These are phyloP conservation scores for Astreopora myriophthalma DNA, from an alignment of 64 coral and sea anemone species.

Conservation along the genomic window DNA sequence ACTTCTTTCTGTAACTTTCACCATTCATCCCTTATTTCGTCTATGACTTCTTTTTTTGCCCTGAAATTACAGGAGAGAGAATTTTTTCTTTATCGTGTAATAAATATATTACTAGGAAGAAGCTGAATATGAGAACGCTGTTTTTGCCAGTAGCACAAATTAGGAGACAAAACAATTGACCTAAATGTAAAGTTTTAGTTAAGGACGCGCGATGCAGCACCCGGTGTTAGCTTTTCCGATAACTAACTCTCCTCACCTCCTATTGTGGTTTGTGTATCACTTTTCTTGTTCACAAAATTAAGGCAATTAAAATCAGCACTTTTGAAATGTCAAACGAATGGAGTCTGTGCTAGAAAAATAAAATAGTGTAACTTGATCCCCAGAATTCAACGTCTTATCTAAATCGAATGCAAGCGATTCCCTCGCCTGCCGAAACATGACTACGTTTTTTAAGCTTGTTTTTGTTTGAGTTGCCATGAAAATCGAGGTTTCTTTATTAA, in stretches of 20 bases:
- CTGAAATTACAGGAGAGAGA: background rate
- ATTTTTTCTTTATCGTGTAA: background rate
- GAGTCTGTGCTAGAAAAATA: background rate
- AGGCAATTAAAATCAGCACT: background rate
- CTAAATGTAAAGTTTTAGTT: background rate
- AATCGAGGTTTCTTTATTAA: background rate
- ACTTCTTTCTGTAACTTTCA: background rate
- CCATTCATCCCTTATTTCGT: background rate
- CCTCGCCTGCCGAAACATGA: background rate
- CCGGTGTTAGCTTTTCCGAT: background rate
- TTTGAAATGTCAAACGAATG: background rate
- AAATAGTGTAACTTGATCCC: background rate
- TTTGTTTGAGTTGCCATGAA: slow-evolving; percentile 34
- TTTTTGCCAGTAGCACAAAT: background rate
- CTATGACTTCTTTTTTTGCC: background rate
- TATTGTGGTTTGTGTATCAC: background rate
- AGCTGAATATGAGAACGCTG: background rate
- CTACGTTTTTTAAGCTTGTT: background rate
- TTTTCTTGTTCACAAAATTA: background rate
- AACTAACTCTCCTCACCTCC: background rate
- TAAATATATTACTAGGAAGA: background rate
- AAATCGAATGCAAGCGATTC: background rate
- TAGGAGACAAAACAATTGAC: background rate
- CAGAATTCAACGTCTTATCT: background rate
- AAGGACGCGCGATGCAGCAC: background rate